Conservation (phyloP, 2,113 vertebrate genomes). For the Crotalus tigris region DNA sequence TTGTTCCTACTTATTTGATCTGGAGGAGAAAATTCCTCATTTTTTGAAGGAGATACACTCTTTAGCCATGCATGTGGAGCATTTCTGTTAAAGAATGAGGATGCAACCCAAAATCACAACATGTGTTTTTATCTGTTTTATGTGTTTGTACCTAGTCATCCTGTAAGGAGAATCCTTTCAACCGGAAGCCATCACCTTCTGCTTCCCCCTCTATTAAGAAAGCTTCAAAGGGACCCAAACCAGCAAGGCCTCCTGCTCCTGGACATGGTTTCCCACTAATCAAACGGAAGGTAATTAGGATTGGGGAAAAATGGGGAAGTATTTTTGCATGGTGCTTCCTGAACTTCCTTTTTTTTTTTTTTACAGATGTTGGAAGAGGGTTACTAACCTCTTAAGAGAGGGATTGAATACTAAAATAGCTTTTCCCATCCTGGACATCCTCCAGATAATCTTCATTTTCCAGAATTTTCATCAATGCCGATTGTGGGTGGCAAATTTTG, state of each 20-base stretch:
- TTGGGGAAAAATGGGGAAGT: fast-evolving
- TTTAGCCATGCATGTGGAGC: background rate
- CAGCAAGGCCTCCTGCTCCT: slow-evolving; percentile 74
- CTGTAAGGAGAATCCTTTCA: slow-evolving; percentile 87
- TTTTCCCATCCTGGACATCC: background rate
- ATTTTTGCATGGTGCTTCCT: background rate
- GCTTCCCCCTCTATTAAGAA: slow-evolving; percentile 70
- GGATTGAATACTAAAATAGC: background rate
- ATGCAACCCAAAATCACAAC: too few species aligned
- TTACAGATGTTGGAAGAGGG: background rate
- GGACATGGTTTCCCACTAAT: slow-evolving; percentile 90
- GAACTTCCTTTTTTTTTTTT: background rate
- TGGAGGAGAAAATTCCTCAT: background rate
- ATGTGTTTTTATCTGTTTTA: background rate
- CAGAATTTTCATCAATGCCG: background rate
- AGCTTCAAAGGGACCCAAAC: slow-evolving; percentile 78
- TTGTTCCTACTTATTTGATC: background rate
- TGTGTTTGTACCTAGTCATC: slow-evolving; percentile 71
- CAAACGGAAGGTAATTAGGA: slow-evolving; percentile 84
- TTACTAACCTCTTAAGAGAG: background rate
- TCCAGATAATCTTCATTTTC: background rate
- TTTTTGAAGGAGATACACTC: background rate
- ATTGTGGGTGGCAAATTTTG: background rate
- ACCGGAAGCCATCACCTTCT: slow-evolving; percentile 80
- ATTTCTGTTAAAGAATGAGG: background rate